phyloP scores from a whole-genome alignment of 2,797 vertebrate genomes.

The Melanotaenia nigrans region DNA sequence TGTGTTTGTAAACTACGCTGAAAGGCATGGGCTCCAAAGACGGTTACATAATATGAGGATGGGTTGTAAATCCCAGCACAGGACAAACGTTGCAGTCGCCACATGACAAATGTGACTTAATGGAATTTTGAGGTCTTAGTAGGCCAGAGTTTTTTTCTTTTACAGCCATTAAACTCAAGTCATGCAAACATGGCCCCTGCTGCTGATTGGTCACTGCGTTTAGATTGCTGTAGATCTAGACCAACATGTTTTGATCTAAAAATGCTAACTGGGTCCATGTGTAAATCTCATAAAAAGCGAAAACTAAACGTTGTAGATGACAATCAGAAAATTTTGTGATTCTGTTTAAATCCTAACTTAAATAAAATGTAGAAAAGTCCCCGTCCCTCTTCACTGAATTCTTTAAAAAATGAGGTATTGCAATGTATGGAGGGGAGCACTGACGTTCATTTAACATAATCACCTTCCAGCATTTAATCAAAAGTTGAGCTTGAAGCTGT shows the following conservation, averaged over 20 bases:
- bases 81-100: constrained; percentile 46
- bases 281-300: too few species aligned
- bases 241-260: background rate
- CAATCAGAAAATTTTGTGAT: too few species aligned
- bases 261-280: background rate
- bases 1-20: constrained; percentile 48
- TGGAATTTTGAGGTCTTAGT: constrained; percentile 48
- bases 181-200: constrained; percentile 1
- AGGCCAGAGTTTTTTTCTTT: constrained; percentile 31
- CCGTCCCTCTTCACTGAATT: background rate
- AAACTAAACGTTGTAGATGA: too few species aligned
- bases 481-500: constrained; percentile 4
- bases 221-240: constrained; percentile 10
- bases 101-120: constrained; percentile 64
- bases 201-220: constrained; percentile 3
- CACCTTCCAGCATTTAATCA: background rate
- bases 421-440: background rate
- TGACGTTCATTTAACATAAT: constrained; percentile 9
- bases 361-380: too few species aligned
- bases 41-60: constrained; percentile 57
- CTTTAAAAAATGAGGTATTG: background rate
- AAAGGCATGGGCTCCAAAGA: constrained; percentile 46
- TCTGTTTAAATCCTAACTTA: background rate
- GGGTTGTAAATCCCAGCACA: constrained; percentile 55
- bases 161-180: constrained; percentile 10